Evolutionary conservation across 2,797 vertebrate genomes (phyloP).

Genomic region (Spondyliosoma cantharus): DNA sequence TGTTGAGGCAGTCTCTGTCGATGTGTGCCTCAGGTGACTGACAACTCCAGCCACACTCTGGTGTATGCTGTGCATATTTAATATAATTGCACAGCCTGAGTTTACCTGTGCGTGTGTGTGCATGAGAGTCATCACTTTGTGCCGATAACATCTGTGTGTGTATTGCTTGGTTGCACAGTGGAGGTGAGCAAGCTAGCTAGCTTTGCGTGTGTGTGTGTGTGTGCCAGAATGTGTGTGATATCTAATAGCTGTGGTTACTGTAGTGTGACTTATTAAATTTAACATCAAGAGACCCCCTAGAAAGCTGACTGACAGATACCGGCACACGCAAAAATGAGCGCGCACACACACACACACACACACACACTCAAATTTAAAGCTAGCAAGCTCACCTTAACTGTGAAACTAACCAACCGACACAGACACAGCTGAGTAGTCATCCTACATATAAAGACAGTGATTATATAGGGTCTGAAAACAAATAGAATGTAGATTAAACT

Average conservation of each 20-base stretch:
- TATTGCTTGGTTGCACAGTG: slow-evolving; percentile 37
- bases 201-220: slow-evolving; percentile 34
- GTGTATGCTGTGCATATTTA: slow-evolving; percentile 19
- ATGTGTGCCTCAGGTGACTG: slow-evolving; percentile 13
- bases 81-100: slow-evolving; percentile 4
- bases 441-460: slow-evolving; percentile 8
- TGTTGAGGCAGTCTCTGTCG: slow-evolving; percentile 17
- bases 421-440: slow-evolving; percentile 31
- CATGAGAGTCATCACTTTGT: neutral
- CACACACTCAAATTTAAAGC: neutral
- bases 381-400: slow-evolving; percentile 27
- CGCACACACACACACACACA: slow-evolving; percentile 1
- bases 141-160: slow-evolving; percentile 44
- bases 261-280: slow-evolving; percentile 76
- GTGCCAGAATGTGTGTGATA: slow-evolving; percentile 55
- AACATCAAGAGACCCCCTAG: slow-evolving; percentile 70
- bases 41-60: slow-evolving; percentile 22
- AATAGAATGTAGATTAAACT: neutral
- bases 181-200: slow-evolving; percentile 37
- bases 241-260: slow-evolving; percentile 75
- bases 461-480: slow-evolving; percentile 18
- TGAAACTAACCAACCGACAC: slow-evolving; percentile 36
- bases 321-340: neutral
- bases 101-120: neutral
- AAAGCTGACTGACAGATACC: slow-evolving; percentile 70